Conservation (phyloP, 1,140 invertebrate genomes). For the Trichonephila clavipes region DNA sequence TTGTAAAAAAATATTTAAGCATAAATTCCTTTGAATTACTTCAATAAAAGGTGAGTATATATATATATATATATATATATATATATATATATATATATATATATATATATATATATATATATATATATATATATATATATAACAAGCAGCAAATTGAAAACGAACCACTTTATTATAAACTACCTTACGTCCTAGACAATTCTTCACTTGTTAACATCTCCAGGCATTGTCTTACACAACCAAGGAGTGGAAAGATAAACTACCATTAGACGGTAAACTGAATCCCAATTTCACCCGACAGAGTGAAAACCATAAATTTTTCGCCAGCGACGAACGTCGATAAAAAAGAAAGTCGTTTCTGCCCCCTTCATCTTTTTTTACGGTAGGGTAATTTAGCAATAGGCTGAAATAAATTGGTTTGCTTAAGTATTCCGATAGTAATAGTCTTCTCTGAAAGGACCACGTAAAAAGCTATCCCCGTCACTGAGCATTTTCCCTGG, state of each 20-base stretch:
- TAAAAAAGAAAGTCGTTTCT: constrained; percentile 1
- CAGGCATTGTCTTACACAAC: background rate
- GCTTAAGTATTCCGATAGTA: constrained; percentile 8
- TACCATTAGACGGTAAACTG: background rate
- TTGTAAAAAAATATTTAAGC: too few relatives aligned
- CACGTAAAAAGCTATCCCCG: background rate
- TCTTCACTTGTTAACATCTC: background rate
- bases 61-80: too few relatives aligned
- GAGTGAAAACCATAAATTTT: constrained; percentile 17
- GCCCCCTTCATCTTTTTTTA: background rate
- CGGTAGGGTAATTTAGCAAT: constrained; percentile 25
- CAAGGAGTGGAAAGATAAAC: constrained; percentile 7
- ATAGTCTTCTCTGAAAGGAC: background rate
- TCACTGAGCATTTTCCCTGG: background rate
- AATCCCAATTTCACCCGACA: constrained; percentile 16
- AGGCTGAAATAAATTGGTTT: constrained; percentile 24
- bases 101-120: too few relatives aligned
- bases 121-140: too few relatives aligned
- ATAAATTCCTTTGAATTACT: too few relatives aligned
- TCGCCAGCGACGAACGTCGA: background rate
- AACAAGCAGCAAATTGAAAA: too few relatives aligned
- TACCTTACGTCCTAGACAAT: background rate
- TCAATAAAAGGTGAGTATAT: too few relatives aligned
- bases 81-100: too few relatives aligned
- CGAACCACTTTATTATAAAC: background rate